These are phyloP conservation scores for Eupithecia insigniata DNA, from an alignment of 2,888 invertebrate species.

Conservation along the genomic window DNA sequence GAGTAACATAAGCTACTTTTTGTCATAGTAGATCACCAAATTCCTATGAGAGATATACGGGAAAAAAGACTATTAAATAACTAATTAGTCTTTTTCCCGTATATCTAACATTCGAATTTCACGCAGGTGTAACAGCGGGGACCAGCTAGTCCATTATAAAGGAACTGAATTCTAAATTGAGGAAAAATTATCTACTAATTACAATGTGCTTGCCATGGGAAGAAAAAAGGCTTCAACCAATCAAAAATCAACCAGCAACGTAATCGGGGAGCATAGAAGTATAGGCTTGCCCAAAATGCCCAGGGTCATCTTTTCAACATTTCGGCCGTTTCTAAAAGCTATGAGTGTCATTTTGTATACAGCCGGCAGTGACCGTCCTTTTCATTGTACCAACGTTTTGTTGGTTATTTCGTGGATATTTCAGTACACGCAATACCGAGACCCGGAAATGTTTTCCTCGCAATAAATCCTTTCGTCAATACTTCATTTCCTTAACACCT, in stretches of 20 bases:
- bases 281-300: not conserved
- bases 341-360: no score
- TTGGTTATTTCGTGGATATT: not conserved
- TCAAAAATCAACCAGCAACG: no score
- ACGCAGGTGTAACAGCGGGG: no score
- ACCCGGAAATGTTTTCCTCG: constrained; percentile 15
- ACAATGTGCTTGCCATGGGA: not conserved
- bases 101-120: no score
- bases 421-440: not conserved
- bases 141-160: no score
- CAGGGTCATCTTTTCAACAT: not conserved
- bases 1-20: no score
- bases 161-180: no score
- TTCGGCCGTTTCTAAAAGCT: no score
- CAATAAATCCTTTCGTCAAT: constrained; percentile 44
- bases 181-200: not conserved
- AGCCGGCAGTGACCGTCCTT: not conserved
- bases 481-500: constrained; percentile 38
- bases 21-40: no score
- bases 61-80: no score
- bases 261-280: not conserved
- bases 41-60: no score
- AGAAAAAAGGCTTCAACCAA: not conserved
- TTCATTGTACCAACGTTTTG: not conserved
- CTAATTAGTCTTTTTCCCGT: no score